Percentiles rank a stretch among this genome's conserved stretches.
phyloP scores from a whole-genome alignment of 1,140 invertebrate species.

The Neelides sp. region DNA sequence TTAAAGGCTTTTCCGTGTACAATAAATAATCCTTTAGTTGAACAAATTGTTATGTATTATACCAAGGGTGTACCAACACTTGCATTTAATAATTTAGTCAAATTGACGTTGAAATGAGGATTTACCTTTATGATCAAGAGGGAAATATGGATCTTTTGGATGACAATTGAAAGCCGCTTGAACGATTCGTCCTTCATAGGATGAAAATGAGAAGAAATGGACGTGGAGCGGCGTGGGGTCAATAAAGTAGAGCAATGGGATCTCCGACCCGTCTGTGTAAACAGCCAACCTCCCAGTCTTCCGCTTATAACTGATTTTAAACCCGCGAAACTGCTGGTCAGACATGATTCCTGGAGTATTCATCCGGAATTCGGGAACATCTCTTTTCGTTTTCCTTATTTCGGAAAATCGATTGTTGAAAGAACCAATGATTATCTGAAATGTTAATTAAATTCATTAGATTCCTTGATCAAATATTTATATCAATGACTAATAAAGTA shows the following conservation, averaged over 20 bases:
- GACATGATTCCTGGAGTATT: slow-evolving; percentile 19
- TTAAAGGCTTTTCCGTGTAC: no score
- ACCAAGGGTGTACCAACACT: no score
- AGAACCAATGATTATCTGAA: slow-evolving; percentile 19
- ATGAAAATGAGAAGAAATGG: slow-evolving; percentile 16
- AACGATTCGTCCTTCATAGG: slow-evolving; percentile 12
- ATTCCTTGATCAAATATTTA: not conserved
- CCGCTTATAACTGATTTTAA: slow-evolving; percentile 18
- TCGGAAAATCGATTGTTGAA: slow-evolving; percentile 16
- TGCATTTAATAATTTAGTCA: no score
- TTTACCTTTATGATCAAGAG: no score
- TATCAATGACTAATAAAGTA: not conserved
- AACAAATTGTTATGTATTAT: no score
- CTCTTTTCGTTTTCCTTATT: slow-evolving; percentile 1
- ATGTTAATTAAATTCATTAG: not conserved
- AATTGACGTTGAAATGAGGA: no score
- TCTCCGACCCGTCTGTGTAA: slow-evolving; percentile 14
- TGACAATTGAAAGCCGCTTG: slow-evolving; percentile 23
- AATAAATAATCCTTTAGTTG: no score
- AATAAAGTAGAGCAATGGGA: slow-evolving; percentile 16
- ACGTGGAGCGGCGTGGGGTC: slow-evolving; percentile 16
- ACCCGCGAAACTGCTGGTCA: slow-evolving; percentile 14
- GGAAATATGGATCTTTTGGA: slow-evolving; percentile 11
- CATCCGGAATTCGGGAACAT: slow-evolving; percentile 1
- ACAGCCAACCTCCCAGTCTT: slow-evolving; percentile 10